Evolutionary conservation across 2,113 vertebrate species (phyloP).

Genomic region (Sinocyclocheilus anophthalmus): DNA sequence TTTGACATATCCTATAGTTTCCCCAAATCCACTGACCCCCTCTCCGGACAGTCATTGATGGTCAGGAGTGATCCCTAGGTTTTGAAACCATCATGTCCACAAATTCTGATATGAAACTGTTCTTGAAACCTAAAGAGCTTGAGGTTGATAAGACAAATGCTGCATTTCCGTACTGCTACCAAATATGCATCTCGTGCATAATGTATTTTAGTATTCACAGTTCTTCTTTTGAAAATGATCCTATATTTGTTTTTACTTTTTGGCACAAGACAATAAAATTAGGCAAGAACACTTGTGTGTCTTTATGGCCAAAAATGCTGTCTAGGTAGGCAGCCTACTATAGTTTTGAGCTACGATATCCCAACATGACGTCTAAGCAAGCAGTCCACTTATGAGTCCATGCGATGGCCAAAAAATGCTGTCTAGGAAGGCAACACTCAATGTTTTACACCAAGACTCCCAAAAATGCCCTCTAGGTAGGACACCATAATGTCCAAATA

Average conservation of each 20-base stretch:
- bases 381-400: not conserved
- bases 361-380: not conserved
- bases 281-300: not conserved
- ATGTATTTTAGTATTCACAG: not conserved
- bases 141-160: not conserved
- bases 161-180: not conserved
- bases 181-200: not conserved
- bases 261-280: not conserved
- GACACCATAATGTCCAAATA: not conserved
- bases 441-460: not conserved
- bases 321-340: too few relatives aligned
- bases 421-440: not conserved
- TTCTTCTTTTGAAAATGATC: too few relatives aligned
- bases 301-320: not conserved
- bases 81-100: not conserved
- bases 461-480: not conserved
- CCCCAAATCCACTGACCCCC: not conserved
- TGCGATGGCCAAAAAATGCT: not conserved
- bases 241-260: not conserved
- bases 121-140: not conserved
- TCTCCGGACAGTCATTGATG: not conserved
- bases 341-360: too few relatives aligned
- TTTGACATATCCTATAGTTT: not conserved
- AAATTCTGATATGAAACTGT: not conserved
- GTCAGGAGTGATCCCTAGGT: not conserved